Conservation (phyloP, 1,140 invertebrate species). For the Lordiphosa clarofinis region DNA sequence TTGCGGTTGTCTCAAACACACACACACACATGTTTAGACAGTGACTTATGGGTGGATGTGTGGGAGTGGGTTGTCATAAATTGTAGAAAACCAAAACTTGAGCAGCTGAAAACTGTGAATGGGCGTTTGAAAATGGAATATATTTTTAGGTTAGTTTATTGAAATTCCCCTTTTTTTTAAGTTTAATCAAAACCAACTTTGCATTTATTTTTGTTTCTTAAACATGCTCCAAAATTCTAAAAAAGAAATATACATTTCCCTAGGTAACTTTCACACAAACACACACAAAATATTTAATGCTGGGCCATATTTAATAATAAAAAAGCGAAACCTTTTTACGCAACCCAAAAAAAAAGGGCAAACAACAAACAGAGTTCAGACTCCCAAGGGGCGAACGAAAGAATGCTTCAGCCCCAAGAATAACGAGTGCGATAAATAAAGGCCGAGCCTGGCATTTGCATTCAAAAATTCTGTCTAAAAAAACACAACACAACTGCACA, state of each 20-base stretch:
- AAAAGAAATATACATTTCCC: conserved; percentile 10
- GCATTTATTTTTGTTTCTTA: no score
- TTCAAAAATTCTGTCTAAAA: conserved; percentile 16
- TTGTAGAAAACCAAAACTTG: conserved; percentile 32
- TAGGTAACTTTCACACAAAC: conserved; percentile 22
- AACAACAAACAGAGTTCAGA: conserved; percentile 19
- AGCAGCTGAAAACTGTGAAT: no score
- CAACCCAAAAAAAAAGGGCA: conserved; percentile 37
- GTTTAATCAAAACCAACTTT: no score
- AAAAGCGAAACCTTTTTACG: conserved; percentile 37
- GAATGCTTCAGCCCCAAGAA: conserved; percentile 13
- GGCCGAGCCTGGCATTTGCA: conserved; percentile 20
- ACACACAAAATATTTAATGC: conserved; percentile 32
- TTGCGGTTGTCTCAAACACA: conserved; percentile 24
- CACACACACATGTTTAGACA: conserved; percentile 42
- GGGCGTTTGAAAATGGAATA: no score
- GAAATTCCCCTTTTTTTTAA: no score
- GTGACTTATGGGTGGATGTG: conserved; percentile 55
- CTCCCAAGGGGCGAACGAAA: conserved; percentile 21
- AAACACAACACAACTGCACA: conserved; percentile 17
- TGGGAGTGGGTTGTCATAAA: conserved; percentile 36
- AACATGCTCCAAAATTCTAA: neutral
- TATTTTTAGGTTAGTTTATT: no score
- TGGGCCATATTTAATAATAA: conserved; percentile 50
- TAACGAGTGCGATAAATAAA: conserved; percentile 53